A percentile compares a stretch with the other conserved stretches of the same genome.
These are phyloP conservation scores for Trichomalopsis sarcophagae DNA, from an alignment of 1,140 invertebrate species.

Conservation along the genomic window DNA sequence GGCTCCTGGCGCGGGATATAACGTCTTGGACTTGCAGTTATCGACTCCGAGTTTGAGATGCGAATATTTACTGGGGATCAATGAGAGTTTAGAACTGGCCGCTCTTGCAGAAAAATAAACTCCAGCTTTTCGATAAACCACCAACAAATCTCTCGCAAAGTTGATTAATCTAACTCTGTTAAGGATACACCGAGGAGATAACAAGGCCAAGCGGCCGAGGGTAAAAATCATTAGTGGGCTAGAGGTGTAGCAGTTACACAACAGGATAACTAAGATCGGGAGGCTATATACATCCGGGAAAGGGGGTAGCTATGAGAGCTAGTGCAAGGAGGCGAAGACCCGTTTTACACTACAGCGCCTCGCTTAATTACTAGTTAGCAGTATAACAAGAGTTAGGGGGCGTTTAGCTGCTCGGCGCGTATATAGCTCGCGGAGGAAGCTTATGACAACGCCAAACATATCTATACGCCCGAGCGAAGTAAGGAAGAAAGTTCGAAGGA, in stretches of 20 bases:
- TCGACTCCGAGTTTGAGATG: too few relatives aligned
- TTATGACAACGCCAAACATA: not conserved
- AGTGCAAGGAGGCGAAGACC: slow-evolving; percentile 44
- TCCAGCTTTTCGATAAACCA: too few relatives aligned
- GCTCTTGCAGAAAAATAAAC: too few relatives aligned
- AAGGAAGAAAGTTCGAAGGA: too few relatives aligned
- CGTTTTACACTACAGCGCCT: slow-evolving; percentile 68
- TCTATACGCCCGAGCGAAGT: not conserved
- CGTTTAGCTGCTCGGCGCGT: slow-evolving; percentile 61
- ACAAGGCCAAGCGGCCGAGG: too few relatives aligned
- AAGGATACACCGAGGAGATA: not conserved
- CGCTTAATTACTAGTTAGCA: slow-evolving; percentile 69
- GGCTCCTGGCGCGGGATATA: too few relatives aligned
- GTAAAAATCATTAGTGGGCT: not conserved
- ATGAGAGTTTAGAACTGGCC: too few relatives aligned
- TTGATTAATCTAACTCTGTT: not conserved
- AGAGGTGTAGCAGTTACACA: not conserved
- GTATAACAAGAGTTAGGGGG: slow-evolving; percentile 64
- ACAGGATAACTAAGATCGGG: not conserved
- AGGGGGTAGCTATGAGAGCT: not conserved
- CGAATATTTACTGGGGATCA: too few relatives aligned
- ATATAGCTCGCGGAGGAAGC: slow-evolving; percentile 27
- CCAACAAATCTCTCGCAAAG: too few relatives aligned
- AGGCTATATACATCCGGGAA: not conserved
- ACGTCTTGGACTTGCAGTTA: too few relatives aligned